phyloP scores from a whole-genome alignment of 2,797 vertebrate species.

The Thaleichthys pacificus region DNA sequence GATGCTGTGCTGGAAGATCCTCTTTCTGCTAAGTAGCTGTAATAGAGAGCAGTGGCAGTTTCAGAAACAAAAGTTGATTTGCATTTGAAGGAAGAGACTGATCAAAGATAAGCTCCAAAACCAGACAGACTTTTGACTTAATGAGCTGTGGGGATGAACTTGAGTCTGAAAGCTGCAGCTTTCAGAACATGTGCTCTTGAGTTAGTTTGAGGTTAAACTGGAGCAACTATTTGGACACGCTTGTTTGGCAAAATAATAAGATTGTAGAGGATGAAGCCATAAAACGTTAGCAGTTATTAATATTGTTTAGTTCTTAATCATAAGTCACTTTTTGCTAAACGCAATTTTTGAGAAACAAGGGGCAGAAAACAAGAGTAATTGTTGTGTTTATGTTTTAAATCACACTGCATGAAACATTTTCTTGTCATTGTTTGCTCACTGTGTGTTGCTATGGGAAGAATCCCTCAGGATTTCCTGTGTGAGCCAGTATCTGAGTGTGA shows the following conservation, averaged over 20 bases:
- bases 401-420: not conserved
- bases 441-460: not conserved
- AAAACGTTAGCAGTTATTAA: no score
- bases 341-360: no score
- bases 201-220: no score
- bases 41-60: constrained; percentile 39
- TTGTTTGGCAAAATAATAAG: no score
- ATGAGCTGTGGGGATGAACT: not conserved
- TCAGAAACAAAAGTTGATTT: not conserved
- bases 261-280: no score
- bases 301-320: no score
- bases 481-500: no score
- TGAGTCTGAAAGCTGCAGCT: no score
- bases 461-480: not conserved
- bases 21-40: constrained; percentile 3
- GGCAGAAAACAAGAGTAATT: no score
- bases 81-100: constrained; percentile 5
- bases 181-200: no score
- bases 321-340: no score
- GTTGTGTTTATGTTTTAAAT: not conserved
- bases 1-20: not conserved
- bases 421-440: not conserved
- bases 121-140: not conserved
- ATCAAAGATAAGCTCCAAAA: not conserved
- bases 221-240: no score